Percentiles rank a stretch among this genome's conserved stretches.
Evolutionary conservation across 2,113 vertebrate genomes (phyloP).

Genomic region (Talpa occidentalis): DNA sequence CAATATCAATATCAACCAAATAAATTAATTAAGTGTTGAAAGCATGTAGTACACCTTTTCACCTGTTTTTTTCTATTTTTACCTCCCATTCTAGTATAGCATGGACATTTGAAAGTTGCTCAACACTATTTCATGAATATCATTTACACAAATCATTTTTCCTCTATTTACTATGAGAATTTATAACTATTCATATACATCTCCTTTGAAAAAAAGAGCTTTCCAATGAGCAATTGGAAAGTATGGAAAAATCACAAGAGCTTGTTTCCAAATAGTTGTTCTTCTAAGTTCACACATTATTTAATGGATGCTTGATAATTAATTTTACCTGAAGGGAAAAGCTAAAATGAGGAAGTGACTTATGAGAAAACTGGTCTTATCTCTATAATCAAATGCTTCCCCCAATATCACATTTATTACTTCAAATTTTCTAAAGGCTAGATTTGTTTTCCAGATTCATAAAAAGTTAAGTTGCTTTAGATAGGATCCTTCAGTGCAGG

Average conservation of each 20-base stretch:
- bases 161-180: background rate
- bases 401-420: background rate
- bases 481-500: slow-evolving; percentile 63
- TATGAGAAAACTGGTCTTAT: background rate
- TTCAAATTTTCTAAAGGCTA: slow-evolving; percentile 54
- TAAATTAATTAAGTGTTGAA: background rate
- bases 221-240: background rate
- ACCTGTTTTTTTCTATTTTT: background rate
- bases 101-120: background rate
- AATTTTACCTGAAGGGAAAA: background rate
- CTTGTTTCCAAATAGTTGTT: background rate
- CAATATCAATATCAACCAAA: background rate
- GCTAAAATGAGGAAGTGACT: background rate
- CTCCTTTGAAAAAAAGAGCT: background rate
- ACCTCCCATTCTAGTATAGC: background rate
- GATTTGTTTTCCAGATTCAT: slow-evolving; percentile 63
- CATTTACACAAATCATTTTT: background rate
- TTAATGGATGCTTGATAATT: slow-evolving; percentile 20
- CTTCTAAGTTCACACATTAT: background rate
- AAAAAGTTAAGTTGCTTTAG: slow-evolving; percentile 68
- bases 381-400: background rate
- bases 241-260: background rate
- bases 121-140: background rate
- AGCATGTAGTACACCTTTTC: background rate
- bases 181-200: background rate